Base-by-base conservation (phyloP, 2,797 vertebrate genomes). In the Nothura maculosa region DNA sequence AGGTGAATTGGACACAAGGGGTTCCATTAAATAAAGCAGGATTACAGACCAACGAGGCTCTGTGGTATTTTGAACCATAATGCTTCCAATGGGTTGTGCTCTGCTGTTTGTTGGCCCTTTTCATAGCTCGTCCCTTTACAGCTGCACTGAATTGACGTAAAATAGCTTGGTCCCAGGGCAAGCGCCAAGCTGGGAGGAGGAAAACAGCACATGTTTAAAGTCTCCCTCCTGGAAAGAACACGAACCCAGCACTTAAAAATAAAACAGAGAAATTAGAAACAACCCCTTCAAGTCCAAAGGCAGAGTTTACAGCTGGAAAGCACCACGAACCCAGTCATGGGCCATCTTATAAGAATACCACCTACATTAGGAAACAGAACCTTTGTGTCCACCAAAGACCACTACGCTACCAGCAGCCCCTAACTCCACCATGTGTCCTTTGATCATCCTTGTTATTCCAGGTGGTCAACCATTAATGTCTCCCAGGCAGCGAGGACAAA, bases 181-280 rank as follows among this genome's bases (percentile, higher is more conserved):
- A 91, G 77, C 40, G 42, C 80, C n/a, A 52, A 62, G 20, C 7
- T 76, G 50, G 8, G 72, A 91, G 42, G 28, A 93, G 32, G 69
- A 88, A 90, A 24, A 94, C 88, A 50, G 8, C 45, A 76, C 50
- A 84, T 52, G 13, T 84, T 93, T 79, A 81, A 68, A 32, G 75
- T 90, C 83, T 92, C 57, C 61, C 58, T 91, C 45, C 80, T 68
- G 82, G 87, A 94, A 95, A 92, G 57, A 81, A 84, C 57, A 84
- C 22, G 76, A 94, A 95, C 92, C 80, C 64, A 81, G 34, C 72
- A 72, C 78, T 89, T 93, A 91, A 96, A 79, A 96, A 92, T 83
- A 93, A 87, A 93, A 76, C 21, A 27, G 76, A 90, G 64, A 89
- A 94, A 87, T 90, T 96, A 80, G 89, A 84, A 92, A 92, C 70